Conservation (phyloP, 2,797 vertebrate genomes). For the Mus caroli region DNA sequence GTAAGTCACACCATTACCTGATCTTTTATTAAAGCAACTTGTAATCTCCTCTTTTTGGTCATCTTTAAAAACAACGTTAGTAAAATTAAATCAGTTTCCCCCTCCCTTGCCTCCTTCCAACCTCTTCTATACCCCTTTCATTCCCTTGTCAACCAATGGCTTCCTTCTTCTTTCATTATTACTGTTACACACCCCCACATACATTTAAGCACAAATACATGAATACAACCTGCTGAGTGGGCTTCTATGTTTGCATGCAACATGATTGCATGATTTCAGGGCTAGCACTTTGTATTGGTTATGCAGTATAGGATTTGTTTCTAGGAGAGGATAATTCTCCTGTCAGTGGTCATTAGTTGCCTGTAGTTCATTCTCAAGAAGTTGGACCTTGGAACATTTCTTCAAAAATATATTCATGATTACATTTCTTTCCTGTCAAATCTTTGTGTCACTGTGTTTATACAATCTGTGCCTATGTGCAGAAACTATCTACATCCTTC, state of each 20-base stretch:
- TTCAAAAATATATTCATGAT: not conserved
- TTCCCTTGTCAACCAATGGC: not conserved
- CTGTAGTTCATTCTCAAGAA: not conserved
- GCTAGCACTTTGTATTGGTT: not conserved
- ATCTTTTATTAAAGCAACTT: not conserved
- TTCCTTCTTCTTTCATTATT: not conserved
- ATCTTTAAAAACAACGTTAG: not conserved
- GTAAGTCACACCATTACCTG: too few species aligned
- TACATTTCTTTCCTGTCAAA: conserved; percentile 33
- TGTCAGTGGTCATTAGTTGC: not conserved
- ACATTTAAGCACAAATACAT: not conserved
- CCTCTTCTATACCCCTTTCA: not conserved
- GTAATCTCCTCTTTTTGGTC: conserved; percentile 42
- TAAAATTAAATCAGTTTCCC: not conserved
- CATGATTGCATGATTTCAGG: not conserved
- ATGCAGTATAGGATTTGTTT: not conserved
- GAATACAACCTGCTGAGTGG: not conserved
- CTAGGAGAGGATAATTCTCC: too few species aligned
- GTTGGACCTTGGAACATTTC: not conserved
- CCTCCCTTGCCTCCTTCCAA: not conserved
- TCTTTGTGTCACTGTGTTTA: not conserved
- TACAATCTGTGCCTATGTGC: not conserved
- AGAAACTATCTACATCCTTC: not conserved
- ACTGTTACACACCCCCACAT: not conserved
- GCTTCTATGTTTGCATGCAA: not conserved